Evolutionary conservation across 2,888 invertebrate species (phyloP).

Genomic region (Emmelina monodactyla): DNA sequence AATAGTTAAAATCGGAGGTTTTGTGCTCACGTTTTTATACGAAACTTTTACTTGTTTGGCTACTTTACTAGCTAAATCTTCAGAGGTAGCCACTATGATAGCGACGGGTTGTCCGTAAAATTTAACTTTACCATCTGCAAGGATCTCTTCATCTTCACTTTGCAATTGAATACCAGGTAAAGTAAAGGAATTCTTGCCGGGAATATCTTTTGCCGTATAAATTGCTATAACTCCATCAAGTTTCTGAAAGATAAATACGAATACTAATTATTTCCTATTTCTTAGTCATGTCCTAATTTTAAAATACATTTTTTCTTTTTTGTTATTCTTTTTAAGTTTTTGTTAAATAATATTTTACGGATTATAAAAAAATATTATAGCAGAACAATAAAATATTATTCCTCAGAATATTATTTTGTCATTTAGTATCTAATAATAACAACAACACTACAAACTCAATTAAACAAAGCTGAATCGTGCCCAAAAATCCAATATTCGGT

Average conservation of each 20-base stretch:
- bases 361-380: too few species aligned
- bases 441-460: too few species aligned
- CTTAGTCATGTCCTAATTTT: too few species aligned
- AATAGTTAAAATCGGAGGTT: conserved; percentile 39
- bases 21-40: conserved; percentile 44
- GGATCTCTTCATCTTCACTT: conserved; percentile 53
- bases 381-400: too few species aligned
- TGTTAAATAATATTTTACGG: too few species aligned
- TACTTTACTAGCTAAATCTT: conserved; percentile 60
- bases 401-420: too few species aligned
- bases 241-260: conserved; percentile 52
- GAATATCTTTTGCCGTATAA: conserved; percentile 72
- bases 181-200: conserved; percentile 69
- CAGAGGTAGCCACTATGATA: conserved; percentile 69
- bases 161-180: conserved; percentile 33
- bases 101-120: conserved; percentile 76
- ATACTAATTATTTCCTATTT: too few species aligned
- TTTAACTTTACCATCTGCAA: conserved; percentile 60
- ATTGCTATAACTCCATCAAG: conserved; percentile 71
- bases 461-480: too few species aligned
- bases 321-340: too few species aligned
- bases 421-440: too few species aligned
- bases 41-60: conserved; percentile 67
- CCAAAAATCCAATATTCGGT: too few species aligned
- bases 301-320: too few species aligned